Percentiles rank a stretch among this genome's conserved stretches.
Evolutionary conservation across 37 sponge, comb jelly and placozoan genomes (phyloP).

Genomic region (Eunapius fragilis): DNA sequence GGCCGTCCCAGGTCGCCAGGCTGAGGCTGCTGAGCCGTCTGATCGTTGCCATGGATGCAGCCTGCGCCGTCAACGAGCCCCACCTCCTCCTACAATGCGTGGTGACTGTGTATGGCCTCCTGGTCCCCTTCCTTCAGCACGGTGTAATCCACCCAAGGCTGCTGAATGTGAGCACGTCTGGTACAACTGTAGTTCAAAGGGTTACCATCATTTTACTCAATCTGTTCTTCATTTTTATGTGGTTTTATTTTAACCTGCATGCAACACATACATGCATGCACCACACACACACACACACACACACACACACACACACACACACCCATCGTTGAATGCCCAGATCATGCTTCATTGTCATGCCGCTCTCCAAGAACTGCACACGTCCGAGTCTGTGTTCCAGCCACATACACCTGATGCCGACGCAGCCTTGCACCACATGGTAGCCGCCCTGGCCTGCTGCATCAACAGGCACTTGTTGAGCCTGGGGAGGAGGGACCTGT

Average conservation of each 20-base stretch:
- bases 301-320: background rate
- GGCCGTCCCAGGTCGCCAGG: conserved; percentile 43
- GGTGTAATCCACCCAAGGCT: conserved; percentile 33
- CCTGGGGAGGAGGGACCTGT: conserved; percentile 17
- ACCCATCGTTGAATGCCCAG: background rate
- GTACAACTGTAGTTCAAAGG: background rate
- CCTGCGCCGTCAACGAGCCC: conserved; percentile 62
- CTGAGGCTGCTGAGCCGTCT: conserved; percentile 58
- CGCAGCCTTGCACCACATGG: conserved; percentile 77
- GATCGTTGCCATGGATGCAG: conserved; percentile 73
- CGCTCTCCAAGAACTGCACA: conserved; percentile 64
- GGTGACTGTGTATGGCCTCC: conserved; percentile 74
- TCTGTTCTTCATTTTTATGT: background rate
- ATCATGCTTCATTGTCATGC: conserved; percentile 69
- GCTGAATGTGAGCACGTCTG: conserved; percentile 21
- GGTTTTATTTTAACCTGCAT: background rate
- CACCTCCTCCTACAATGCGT: conserved; percentile 71
- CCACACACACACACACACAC: conserved; percentile 1
- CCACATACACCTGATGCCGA: background rate
- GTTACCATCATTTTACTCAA: too few species aligned
- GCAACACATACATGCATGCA: too few species aligned
- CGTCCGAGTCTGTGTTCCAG: conserved; percentile 19
- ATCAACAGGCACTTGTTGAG: conserved; percentile 40
- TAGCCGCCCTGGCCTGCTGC: conserved; percentile 61
- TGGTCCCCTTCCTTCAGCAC: conserved; percentile 83